Evolutionary conservation across 37 sponge, comb jelly and placozoan genomes (phyloP), one percentile per base, ranked within the genome.

Genomic region (Axinella damicornis): DNA sequence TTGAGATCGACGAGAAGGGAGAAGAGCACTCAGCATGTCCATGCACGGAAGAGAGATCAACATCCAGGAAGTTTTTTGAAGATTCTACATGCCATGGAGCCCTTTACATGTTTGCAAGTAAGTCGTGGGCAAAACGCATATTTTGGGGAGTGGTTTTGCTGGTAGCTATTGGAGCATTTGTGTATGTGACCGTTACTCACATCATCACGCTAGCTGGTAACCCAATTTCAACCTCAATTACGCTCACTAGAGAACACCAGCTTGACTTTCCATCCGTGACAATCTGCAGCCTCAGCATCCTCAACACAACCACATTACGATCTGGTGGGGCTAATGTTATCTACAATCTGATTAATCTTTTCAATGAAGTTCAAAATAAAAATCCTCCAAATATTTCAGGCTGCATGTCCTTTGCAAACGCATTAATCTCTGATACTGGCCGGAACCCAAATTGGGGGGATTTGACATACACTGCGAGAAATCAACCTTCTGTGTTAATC

Each of bases 151-250:
- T 57, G 32, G 59, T 75, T 27, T 6, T 75, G 18, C 59, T 75
- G 18, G 32, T 20, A 34, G 76, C 76, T 32, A 31, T 75, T 32
- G 32, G 20, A 75, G 76, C 34, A 55, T 75, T 75, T 57, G 53
- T 2, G 31, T 4, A 5, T 31, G 34, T 75, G 34, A 75, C 76
- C 56, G 20, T 31, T 5, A 15, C 20, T 17, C 22, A 32, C 35
- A 75, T 75, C 59, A 55, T 13, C 34, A 28, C 20, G 11, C 35
- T 75, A 20, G 20, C 28, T 16, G 20, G 59, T 19, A 59, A 75
- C 9, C 76, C 76, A 20, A 75, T 56, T 57, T 75, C 76, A 25
- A 75, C 76, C 4, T 75, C 76, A 16, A 75, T 75, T 31, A 75
- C 59, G 2, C 1, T 57, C 12, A 58, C 17, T 1, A 71, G 69